Evolutionary conservation across 2,888 invertebrate species (phyloP).

Genomic region (Rhogogaster chlorosoma): DNA sequence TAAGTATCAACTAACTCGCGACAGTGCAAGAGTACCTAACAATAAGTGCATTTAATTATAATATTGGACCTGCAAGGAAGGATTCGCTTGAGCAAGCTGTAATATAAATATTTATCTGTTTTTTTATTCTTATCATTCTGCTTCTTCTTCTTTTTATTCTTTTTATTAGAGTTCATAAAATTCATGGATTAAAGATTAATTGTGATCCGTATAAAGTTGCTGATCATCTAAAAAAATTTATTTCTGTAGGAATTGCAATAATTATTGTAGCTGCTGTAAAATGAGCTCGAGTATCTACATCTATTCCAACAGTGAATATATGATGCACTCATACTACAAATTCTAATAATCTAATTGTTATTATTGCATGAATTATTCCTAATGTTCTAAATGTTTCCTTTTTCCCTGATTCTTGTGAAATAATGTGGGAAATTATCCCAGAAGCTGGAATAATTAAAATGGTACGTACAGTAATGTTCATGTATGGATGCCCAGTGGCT

Average conservation of each 20-base stretch:
- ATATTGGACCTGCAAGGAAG: too few relatives aligned
- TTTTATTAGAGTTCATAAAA: conserved; percentile 85
- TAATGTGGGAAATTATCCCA: conserved; percentile 90
- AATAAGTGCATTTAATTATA: too few relatives aligned
- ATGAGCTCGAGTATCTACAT: conserved; percentile 91
- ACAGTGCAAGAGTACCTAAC: too few relatives aligned
- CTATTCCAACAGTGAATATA: conserved; percentile 92
- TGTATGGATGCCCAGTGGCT: too few relatives aligned
- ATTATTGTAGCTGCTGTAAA: conserved; percentile 92
- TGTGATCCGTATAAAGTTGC: conserved; percentile 85
- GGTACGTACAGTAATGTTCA: too few relatives aligned
- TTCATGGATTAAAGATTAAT: conserved; percentile 81
- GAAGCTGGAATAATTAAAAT: conserved; percentile 92
- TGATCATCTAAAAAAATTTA: conserved; percentile 91
- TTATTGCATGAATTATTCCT: conserved; percentile 92
- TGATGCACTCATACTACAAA: conserved; percentile 93
- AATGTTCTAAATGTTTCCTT: conserved; percentile 86
- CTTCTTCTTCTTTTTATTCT: too few relatives aligned
- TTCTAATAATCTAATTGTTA: conserved; percentile 89
- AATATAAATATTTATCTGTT: too few relatives aligned
- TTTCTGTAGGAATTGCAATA: conserved; percentile 92
- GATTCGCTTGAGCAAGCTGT: too few relatives aligned
- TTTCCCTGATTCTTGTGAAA: conserved; percentile 87
- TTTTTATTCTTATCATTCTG: too few relatives aligned
- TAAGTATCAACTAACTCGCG: too few relatives aligned